Evolutionary conservation across 2,113 vertebrate species (phyloP), one percentile per base, ranked within the genome.

Genomic region (Riparia riparia): DNA sequence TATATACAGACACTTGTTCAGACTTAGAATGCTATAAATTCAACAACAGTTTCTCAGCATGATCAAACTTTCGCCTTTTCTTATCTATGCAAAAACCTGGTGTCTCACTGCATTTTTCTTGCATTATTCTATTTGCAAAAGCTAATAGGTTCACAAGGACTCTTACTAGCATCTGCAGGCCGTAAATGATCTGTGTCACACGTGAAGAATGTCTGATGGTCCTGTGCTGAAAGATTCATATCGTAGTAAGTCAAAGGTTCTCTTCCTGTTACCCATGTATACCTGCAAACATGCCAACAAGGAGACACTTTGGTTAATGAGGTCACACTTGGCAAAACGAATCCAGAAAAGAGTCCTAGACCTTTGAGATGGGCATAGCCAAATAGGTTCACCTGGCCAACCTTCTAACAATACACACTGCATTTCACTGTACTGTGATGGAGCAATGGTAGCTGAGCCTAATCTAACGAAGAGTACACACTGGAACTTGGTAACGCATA

Each of bases 171-270:
- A 14, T 99, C 99, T 66, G 99, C 99, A 13, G 99, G 99, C 29
- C 99, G 98, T 61, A 99, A 97, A 96, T 99, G 99, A 97, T 99
- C 99, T 0, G 99, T 99, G 96, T 99, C 99, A 91, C 99, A 99
- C 4, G 99, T 99, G 44, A 99, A 99, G 98, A 99, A 99, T 0
- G 99, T 99, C 97, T 99, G 99, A 94, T 99, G 99, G 96, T 99
- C 99, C 86, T 99, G 99, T 5, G 99, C 99, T 4, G 99, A 99
- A 96, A 99, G 98, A 98, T 99, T 99, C 99, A 99, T 99, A 95
- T 99, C 99, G n/a, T 99, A 99, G 93, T 99, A 99, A 9, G 99
- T 99, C 96, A 99, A 97, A 50, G 99, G 99, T 86, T 99, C 99
- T 98, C 99, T 98, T 95, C 99, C 99, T 3, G 99, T 99, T 71